These are phyloP conservation scores for Pteropus rufus DNA, from an alignment of 2,797 vertebrate genomes.

Conservation along the genomic window DNA sequence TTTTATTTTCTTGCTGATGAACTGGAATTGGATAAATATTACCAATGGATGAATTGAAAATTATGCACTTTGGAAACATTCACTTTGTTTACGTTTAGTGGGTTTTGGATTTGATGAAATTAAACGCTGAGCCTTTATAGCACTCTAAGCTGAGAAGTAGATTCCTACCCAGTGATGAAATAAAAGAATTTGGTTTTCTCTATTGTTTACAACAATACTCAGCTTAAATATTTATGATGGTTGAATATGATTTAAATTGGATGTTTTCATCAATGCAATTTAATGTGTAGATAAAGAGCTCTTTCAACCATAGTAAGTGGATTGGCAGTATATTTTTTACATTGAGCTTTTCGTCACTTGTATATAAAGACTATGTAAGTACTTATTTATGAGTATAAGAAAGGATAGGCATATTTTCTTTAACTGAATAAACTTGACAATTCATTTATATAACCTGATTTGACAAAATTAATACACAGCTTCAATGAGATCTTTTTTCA, in stretches of 20 bases:
- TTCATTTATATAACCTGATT: conserved; percentile 78
- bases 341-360: conserved; percentile 83
- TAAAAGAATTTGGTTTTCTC: conserved; percentile 74
- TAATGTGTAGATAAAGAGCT: conserved; percentile 76
- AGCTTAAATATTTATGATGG: conserved; percentile 82
- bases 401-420: conserved; percentile 82
- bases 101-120: conserved; percentile 72
- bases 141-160: conserved; percentile 73
- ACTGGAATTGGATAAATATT: conserved; percentile 78
- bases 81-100: conserved; percentile 58
- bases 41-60: conserved; percentile 74
- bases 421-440: conserved; percentile 79
- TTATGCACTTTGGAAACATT: conserved; percentile 75
- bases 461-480: conserved; percentile 80
- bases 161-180: conserved; percentile 70
- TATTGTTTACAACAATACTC: conserved; percentile 85
- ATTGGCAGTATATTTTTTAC: conserved; percentile 84
- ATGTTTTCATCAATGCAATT: conserved; percentile 75
- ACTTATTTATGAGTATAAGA: conserved; percentile 82
- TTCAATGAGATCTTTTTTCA: conserved; percentile 82
- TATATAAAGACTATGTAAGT: conserved; percentile 80
- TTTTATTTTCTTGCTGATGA: conserved; percentile 82
- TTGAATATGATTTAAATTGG: conserved; percentile 84
- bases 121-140: conserved; percentile 66
- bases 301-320: conserved; percentile 75